A percentile compares a stretch with the other conserved stretches of the same genome.
Evolutionary conservation across 2,888 invertebrate genomes (phyloP).

Genomic region (Cerastis rubricosa): DNA sequence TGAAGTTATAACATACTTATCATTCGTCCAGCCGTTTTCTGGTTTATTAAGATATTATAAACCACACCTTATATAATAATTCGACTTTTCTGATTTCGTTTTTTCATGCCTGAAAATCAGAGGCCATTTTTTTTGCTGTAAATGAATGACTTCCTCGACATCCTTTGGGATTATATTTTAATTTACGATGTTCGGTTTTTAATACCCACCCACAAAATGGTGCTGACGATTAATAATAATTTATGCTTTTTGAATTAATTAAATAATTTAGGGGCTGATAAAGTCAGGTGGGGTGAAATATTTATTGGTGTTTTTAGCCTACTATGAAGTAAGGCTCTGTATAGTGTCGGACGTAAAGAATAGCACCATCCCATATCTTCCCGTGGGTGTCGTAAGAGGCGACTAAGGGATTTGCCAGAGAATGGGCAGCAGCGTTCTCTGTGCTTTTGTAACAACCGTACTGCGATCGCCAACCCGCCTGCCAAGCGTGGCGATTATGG

Average conservation of each 20-base stretch:
- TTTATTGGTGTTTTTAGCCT: conserved; percentile 32
- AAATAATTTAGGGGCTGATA: conserved; percentile 54
- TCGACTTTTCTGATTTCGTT: not conserved
- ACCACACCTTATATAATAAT: not conserved
- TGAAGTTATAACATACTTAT: not conserved
- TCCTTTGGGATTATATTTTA: conserved; percentile 67
- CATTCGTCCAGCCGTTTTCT: not conserved
- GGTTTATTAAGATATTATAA: not conserved
- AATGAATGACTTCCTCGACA: conserved; percentile 58
- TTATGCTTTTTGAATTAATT: conserved; percentile 64
- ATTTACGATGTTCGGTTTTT: conserved; percentile 68
- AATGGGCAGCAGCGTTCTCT: too few species aligned
- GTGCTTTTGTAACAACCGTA: too few species aligned
- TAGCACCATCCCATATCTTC: too few species aligned
- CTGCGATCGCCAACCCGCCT: too few species aligned
- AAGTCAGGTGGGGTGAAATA: conserved; percentile 41
- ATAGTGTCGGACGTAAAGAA: too few species aligned
- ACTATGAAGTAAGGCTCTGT: not conserved
- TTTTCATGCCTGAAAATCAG: conserved; percentile 12
- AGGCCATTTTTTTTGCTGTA: conserved; percentile 22
- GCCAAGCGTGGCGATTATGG: too few species aligned
- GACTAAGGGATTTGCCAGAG: too few species aligned
- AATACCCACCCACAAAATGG: conserved; percentile 54
- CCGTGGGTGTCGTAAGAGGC: too few species aligned
- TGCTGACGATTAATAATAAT: conserved; percentile 62